phyloP scores from a whole-genome alignment of 2,113 vertebrate genomes.

The Lanius ludovicianus region DNA sequence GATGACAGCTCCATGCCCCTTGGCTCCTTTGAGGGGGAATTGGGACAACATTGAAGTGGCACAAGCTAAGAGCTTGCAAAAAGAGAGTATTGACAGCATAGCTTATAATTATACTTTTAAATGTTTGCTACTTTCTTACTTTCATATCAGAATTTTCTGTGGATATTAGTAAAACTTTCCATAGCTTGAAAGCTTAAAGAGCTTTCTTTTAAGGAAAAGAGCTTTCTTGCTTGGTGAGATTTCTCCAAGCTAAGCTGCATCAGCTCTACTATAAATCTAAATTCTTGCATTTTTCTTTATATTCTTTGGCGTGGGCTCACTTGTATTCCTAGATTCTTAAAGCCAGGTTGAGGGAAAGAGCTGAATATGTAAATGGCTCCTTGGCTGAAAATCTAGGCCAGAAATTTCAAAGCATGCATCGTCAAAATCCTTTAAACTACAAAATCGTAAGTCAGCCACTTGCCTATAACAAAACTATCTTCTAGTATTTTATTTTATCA shows the following conservation, averaged over 20 bases:
- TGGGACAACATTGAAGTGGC: neutral
- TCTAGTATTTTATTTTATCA: conserved; percentile 39
- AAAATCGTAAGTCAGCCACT: conserved; percentile 17
- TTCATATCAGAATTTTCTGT: conserved; percentile 28
- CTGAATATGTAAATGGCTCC: conserved; percentile 13
- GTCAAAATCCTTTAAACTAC: conserved; percentile 30
- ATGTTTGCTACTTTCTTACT: conserved; percentile 18
- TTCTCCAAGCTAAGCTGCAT: conserved; percentile 27
- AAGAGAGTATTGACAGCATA: neutral
- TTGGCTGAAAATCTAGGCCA: conserved; percentile 14
- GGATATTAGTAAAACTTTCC: conserved; percentile 18
- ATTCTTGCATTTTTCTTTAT: conserved; percentile 30
- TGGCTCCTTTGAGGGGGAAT: neutral
- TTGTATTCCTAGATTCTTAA: neutral
- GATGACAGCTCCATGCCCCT: neutral
- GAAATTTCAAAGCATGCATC: conserved; percentile 59
- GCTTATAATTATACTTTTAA: conserved; percentile 21
- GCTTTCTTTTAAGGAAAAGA: conserved; percentile 41
- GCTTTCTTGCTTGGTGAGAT: conserved; percentile 7
- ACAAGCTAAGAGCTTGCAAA: neutral
- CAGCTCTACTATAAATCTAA: conserved; percentile 35
- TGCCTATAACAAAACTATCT: conserved; percentile 56
- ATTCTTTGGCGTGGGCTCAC: neutral
- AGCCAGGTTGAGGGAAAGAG: neutral
- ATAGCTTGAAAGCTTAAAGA: conserved; percentile 30